These are phyloP conservation scores for Crotalus viridis DNA, from an alignment of 2,113 vertebrate species.

Conservation along the genomic window DNA sequence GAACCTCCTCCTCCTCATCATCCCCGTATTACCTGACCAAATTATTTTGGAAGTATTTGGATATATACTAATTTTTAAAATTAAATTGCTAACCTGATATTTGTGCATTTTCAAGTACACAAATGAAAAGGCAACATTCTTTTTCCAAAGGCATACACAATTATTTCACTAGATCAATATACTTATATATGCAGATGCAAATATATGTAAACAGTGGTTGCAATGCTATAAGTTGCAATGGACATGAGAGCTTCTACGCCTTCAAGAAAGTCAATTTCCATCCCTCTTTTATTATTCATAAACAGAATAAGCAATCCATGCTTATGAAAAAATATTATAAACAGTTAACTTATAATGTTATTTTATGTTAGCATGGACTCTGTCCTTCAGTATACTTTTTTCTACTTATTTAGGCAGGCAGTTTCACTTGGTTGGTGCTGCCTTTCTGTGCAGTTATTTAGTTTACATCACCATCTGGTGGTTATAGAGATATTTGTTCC, in stretches of 20 bases:
- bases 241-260: background rate
- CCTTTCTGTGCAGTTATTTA: background rate
- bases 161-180: background rate
- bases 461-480: slow-evolving; percentile 24
- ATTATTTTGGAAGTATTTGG: background rate
- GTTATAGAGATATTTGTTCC: background rate
- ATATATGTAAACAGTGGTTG: background rate
- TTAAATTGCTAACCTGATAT: background rate
- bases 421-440: background rate
- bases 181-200: background rate
- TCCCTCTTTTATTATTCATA: background rate
- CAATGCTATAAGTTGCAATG: background rate
- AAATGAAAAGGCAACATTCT: background rate
- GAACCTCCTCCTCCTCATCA: background rate
- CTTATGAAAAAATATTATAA: background rate
- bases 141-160: background rate
- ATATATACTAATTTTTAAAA: background rate
- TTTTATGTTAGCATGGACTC: background rate
- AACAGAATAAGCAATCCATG: background rate
- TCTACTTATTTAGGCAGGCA: background rate
- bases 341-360: background rate
- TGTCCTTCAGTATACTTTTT: background rate
- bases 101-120: background rate
- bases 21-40: background rate
- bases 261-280: background rate